These are phyloP conservation scores for Lepus townsendii DNA, from an alignment of 2,797 vertebrate species.

Conservation along the genomic window DNA sequence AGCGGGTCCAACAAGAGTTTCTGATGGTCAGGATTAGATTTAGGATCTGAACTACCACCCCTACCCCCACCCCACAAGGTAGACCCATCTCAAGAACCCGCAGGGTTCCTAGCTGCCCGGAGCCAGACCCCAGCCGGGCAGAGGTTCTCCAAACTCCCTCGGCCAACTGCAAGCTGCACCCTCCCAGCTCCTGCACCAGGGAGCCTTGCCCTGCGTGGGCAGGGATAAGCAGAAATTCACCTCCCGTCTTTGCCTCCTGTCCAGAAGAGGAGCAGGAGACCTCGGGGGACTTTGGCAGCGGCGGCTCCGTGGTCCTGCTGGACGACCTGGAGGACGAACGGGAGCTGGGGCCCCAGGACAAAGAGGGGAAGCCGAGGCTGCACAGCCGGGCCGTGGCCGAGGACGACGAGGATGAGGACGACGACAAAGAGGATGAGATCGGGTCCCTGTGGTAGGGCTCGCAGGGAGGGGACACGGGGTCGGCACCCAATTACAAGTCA, in stretches of 20 bases:
- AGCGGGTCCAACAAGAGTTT: neutral
- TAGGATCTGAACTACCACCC: no score
- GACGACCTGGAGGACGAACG: slow-evolving; percentile 94
- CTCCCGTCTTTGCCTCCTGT: slow-evolving; percentile 60
- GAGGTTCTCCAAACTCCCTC: neutral
- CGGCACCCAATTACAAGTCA: slow-evolving; percentile 90
- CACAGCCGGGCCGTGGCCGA: slow-evolving; percentile 94
- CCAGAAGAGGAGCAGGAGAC: slow-evolving; percentile 97
- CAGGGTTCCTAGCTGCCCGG: neutral
- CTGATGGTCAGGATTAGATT: neutral
- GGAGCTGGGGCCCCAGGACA: slow-evolving; percentile 91
- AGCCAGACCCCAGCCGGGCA: neutral
- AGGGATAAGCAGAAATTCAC: slow-evolving; percentile 64
- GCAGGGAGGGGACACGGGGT: slow-evolving; percentile 90
- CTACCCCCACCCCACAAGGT: neutral
- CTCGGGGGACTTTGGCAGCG: slow-evolving; percentile 97
- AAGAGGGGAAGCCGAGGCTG: slow-evolving; percentile 92
- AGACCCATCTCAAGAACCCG: neutral
- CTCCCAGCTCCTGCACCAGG: neutral
- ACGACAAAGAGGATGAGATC: slow-evolving; percentile 97
- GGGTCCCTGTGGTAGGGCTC: slow-evolving; percentile 98
- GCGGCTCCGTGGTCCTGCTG: slow-evolving; percentile 93
- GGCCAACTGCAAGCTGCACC: neutral
- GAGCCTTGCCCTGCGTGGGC: no score
- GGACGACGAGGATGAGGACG: slow-evolving; percentile 96